Evolutionary conservation across 2,797 vertebrate species (phyloP), one percentile per base, ranked within the genome.

Genomic region (Echiichthys vipera): DNA sequence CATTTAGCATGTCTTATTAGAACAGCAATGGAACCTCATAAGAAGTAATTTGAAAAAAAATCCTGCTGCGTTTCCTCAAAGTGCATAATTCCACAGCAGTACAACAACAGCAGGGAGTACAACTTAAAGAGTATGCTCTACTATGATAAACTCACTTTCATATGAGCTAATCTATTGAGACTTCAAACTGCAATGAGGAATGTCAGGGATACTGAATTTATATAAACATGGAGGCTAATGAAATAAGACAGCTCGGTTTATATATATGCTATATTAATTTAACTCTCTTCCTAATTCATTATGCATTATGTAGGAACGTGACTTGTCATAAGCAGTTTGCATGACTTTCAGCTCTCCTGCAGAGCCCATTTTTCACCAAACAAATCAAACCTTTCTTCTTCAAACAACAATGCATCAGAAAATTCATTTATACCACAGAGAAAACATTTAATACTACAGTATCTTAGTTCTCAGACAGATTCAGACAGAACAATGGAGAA

Each of bases 181-280:
- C 67, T 73, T 85, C 61, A 74, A 64, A 47, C 59, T 30, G 25
- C 64, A 64, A 55, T n/a, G 22, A 49, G n/a, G 34, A 49, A 43
- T 36, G 59, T 65, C 67, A 80, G 34, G 2, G 22, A n/a, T 15
- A 64, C 34, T 42, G 55, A 81, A 78, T 71, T 65, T 20, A 77
- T 22, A 85, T 67, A 75, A 65, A 82, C 79, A 79, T 15, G 11
- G 22, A 79, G 46, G 22, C 50, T 66, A 84, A 88, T 77, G 25
- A 65, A 77, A 68, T 63, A 24, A 71, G 63, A 72, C 68, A 47
- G 47, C 32, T 18, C 13, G 27, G 57, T 34, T 74, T 65, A 78
- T 32, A 49, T 69, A 54, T 63, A 78, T 71, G 51, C 39, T 78
- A 57, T 46, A 80, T 79, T 71, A 55, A 85, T 75, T 72, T 67